Conservation (phyloP, 2,888 invertebrate species). For the Drosophila barbarae region DNA sequence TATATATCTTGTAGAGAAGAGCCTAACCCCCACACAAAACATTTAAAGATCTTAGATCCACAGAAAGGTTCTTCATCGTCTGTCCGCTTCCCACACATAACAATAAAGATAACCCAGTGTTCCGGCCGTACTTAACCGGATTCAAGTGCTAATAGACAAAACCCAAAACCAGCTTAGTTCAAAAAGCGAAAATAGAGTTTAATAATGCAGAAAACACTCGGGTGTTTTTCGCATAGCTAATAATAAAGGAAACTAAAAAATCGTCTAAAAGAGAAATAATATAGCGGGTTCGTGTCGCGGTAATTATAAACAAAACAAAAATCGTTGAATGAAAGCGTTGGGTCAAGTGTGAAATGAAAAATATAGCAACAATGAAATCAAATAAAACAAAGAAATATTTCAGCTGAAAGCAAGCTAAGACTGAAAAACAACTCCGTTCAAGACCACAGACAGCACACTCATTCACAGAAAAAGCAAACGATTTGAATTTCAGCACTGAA, state of each 20-base stretch:
- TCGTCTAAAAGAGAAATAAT: conserved; percentile 42
- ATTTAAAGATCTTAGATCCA: conserved; percentile 20
- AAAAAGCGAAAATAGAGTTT: conserved; percentile 28
- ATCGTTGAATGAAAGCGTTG: conserved; percentile 47
- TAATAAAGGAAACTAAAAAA: conserved; percentile 24
- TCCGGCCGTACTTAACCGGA: conserved; percentile 61
- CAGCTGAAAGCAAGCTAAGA: conserved; percentile 51
- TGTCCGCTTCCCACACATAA: conserved; percentile 15
- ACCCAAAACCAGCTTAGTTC: conserved; percentile 21
- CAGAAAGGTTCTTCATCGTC: conserved; percentile 21
- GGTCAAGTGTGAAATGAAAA: conserved; percentile 49
- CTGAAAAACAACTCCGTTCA: conserved; percentile 64
- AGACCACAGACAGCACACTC: conserved; percentile 41
- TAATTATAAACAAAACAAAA: conserved; percentile 49
- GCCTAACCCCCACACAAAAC: conserved; percentile 14
- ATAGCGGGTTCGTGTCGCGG: conserved; percentile 66
- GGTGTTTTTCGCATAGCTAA: conserved; percentile 23
- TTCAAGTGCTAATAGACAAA: conserved; percentile 52
- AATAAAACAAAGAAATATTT: conserved; percentile 18
- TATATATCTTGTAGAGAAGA: conserved; percentile 28
- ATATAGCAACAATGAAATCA: conserved; percentile 9
- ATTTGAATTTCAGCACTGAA: conserved; percentile 41
- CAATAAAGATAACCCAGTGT: conserved; percentile 24
- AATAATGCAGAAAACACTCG: conserved; percentile 24
- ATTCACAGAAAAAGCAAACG: conserved; percentile 18